Conservation (phyloP, 1,140 invertebrate genomes). For the Platyura marginata region DNA sequence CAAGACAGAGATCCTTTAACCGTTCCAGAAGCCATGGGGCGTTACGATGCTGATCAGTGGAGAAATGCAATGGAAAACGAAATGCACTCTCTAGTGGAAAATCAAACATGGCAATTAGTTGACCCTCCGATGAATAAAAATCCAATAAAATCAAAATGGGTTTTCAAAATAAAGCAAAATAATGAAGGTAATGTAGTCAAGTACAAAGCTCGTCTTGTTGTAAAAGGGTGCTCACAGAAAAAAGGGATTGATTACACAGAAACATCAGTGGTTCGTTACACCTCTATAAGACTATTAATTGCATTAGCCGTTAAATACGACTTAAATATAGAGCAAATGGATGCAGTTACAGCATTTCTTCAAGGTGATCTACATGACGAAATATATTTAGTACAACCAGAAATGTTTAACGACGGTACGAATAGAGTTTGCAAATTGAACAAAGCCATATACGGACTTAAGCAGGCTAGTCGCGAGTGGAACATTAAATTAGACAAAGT, state of each 20-base stretch:
- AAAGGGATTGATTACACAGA: slow-evolving; percentile 19
- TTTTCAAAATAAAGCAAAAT: slow-evolving; percentile 18
- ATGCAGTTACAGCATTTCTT: slow-evolving; percentile 17
- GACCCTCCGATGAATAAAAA: slow-evolving; percentile 11
- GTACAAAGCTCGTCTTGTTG: slow-evolving; percentile 25
- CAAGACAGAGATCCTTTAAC: neutral
- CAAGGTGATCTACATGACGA: slow-evolving; percentile 19
- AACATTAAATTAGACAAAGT: slow-evolving; percentile 12
- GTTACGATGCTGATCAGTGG: neutral
- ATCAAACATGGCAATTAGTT: slow-evolving; percentile 12
- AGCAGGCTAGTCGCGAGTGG: slow-evolving; percentile 17
- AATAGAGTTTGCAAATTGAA: slow-evolving; percentile 14
- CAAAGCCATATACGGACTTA: slow-evolving; percentile 22
- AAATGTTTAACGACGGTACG: slow-evolving; percentile 7
- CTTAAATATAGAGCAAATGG: slow-evolving; percentile 17
- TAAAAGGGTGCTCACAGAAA: slow-evolving; percentile 13
- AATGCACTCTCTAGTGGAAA: neutral
- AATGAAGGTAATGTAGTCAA: slow-evolving; percentile 9
- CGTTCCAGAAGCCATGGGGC: neutral
- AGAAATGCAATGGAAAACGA: neutral
- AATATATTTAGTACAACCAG: slow-evolving; percentile 24
- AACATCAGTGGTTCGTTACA: slow-evolving; percentile 12
- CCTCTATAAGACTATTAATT: slow-evolving; percentile 4
- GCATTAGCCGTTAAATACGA: slow-evolving; percentile 3
- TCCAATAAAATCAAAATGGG: slow-evolving; percentile 18